Base-by-base conservation (phyloP, 2,113 vertebrate species). In the Vulpes ferrilata region DNA sequence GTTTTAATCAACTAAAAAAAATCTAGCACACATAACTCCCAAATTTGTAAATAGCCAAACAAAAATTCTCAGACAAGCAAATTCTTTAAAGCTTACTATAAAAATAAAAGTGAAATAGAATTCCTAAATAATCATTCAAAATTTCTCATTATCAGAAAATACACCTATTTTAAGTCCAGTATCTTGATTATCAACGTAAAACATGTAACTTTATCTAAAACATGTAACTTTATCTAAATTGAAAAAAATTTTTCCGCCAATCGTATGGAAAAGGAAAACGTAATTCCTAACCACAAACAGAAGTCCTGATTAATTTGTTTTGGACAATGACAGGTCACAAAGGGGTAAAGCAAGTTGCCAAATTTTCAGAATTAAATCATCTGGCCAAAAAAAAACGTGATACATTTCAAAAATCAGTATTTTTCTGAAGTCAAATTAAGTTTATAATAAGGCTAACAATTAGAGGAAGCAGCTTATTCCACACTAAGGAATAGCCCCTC, bases 381-480 rank as follows among this genome's bases (percentile, higher is more conserved):
- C 32, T 76, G 38, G 12, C 43, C 62, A 80, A 60, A 80, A 60
- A 87, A 89, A 83, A 93, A 57, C 4, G 67, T 16, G 88, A 88
- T 86, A 69, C 12, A 84, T 55, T 88, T 90, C 89, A 90, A 71
- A 95, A 94, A 80, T 35, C 9, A 74, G 0, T 69, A 73, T 81
- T 90, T 93, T 90, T 73, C 94, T 93, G 30, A 79, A 92, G 38
- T 87, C 95, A 93, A 97, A 97, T 98, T 93, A 98, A 97, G 98
- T 98, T 98, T 97, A 94, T 30, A 98, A 96, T 65, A 97, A 92
- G 51, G 74, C 95, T 98, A 98, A 98, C 98, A 99, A 99, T 98
- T 86, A 94, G 95, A 98, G 98, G 98, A 99, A 99, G 98, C 96
- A 93, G 97, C 95, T 95, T 97, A 98, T 97, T 97, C 97, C 97